A percentile compares a stretch with the other conserved stretches of the same genome.
These are phyloP conservation scores for Pandemis cinnamomeana DNA, from an alignment of 2,888 invertebrate genomes.

Conservation along the genomic window DNA sequence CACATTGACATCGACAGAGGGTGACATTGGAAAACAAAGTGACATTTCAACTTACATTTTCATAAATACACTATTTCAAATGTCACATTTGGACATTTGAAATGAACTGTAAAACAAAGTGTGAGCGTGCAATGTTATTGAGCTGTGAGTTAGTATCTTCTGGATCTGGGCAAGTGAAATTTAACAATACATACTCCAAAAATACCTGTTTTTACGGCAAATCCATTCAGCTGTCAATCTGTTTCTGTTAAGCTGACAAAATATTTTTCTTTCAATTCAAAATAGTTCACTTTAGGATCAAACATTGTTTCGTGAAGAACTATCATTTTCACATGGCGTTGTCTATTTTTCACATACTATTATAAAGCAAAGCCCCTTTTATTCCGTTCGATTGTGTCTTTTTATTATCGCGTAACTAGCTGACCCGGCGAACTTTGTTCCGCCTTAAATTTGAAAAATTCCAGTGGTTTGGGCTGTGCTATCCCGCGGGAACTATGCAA, in stretches of 20 bases:
- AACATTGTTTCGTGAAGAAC: background rate
- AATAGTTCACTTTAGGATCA: conserved; percentile 3
- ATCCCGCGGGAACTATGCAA: too few species aligned
- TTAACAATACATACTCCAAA: conserved; percentile 16
- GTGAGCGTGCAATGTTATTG: background rate
- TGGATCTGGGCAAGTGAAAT: background rate
- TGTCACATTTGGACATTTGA: background rate
- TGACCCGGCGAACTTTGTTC: too few species aligned
- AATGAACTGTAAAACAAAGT: background rate
- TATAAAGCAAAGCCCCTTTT: too few species aligned
- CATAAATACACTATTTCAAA: background rate
- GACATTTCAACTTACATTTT: conserved; percentile 10
- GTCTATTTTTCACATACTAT: background rate
- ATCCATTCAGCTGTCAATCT: conserved; percentile 37
- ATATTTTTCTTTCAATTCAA: conserved; percentile 14
- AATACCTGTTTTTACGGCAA: conserved; percentile 18
- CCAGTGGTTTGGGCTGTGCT: too few species aligned
- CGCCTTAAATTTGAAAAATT: too few species aligned
- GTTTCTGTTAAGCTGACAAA: conserved; percentile 1
- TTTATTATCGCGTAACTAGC: too few species aligned
- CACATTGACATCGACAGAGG: conserved; percentile 2
- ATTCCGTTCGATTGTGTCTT: too few species aligned
- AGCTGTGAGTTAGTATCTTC: background rate
- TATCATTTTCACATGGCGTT: background rate
- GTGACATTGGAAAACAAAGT: conserved; percentile 21